Evolutionary conservation across 2,797 vertebrate genomes (phyloP).

Genomic region (Muscicapa striata): DNA sequence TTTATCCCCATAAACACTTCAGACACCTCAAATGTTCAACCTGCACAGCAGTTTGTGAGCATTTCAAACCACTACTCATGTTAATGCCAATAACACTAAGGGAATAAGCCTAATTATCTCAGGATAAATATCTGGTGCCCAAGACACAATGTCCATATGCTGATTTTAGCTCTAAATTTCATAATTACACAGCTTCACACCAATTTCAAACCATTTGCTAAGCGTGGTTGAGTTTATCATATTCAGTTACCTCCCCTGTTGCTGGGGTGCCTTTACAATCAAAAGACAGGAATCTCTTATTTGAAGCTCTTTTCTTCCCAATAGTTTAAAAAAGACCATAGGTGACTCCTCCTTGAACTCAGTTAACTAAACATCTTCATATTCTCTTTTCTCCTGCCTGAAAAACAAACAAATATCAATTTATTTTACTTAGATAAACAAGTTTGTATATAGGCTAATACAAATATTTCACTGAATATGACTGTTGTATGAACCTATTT

Average conservation of each 20-base stretch:
- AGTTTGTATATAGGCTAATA: background rate
- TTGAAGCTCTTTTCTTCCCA: background rate
- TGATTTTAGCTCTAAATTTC: background rate
- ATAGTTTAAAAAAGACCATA: background rate
- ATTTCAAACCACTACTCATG: background rate
- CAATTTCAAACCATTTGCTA: background rate
- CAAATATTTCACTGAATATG: background rate
- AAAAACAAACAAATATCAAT: background rate
- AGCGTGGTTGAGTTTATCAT: background rate
- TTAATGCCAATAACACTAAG: background rate
- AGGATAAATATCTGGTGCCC: background rate
- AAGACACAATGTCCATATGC: background rate
- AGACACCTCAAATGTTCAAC: background rate
- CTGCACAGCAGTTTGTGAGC: background rate
- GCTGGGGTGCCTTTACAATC: background rate
- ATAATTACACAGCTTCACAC: background rate
- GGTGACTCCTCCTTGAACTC: background rate
- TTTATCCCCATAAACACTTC: background rate
- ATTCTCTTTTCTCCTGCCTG: background rate
- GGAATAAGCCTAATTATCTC: background rate
- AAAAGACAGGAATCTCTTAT: background rate
- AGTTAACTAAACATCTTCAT: background rate
- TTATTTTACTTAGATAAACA: background rate
- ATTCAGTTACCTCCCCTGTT: background rate
- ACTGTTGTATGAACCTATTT: background rate